Evolutionary conservation across 2,113 vertebrate species (phyloP).

Genomic region (Bos javanicus): DNA sequence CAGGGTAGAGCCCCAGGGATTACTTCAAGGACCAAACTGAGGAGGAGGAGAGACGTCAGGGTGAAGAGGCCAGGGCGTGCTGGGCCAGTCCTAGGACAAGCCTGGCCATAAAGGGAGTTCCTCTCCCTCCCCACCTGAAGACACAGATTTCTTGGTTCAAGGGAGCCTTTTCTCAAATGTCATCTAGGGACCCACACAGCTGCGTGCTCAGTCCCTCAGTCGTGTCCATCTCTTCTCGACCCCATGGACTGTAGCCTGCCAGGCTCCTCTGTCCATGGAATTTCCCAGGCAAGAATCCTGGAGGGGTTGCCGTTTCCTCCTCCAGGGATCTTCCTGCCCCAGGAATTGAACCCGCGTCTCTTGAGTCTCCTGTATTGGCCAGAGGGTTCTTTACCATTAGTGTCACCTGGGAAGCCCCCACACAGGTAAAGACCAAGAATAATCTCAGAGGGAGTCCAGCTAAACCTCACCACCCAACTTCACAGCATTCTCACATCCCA

Average conservation of each 20-base stretch:
- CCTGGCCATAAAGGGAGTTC: no score
- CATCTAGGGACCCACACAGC: neutral
- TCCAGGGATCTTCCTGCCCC: neutral
- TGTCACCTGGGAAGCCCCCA: neutral
- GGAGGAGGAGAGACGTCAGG: neutral
- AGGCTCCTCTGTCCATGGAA: neutral
- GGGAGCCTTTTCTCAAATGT: neutral
- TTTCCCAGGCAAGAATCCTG: neutral
- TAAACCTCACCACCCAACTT: neutral
- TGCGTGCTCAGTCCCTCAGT: neutral
- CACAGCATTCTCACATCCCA: accelerated
- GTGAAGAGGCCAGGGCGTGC: accelerated
- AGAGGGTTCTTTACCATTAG: neutral
- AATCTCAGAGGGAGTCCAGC: no score
- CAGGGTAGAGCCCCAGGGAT: neutral
- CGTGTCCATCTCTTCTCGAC: accelerated
- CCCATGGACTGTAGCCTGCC: accelerated
- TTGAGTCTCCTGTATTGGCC: neutral
- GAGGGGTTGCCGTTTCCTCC: neutral
- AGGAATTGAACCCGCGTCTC: neutral
- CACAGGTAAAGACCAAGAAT: neutral
- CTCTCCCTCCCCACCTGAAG: neutral
- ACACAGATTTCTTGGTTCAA: neutral
- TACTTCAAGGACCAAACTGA: accelerated
- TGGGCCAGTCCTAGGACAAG: neutral